phyloP scores from a whole-genome alignment of 2,888 invertebrate genomes.

The Mesorhabditis spiculigera region DNA sequence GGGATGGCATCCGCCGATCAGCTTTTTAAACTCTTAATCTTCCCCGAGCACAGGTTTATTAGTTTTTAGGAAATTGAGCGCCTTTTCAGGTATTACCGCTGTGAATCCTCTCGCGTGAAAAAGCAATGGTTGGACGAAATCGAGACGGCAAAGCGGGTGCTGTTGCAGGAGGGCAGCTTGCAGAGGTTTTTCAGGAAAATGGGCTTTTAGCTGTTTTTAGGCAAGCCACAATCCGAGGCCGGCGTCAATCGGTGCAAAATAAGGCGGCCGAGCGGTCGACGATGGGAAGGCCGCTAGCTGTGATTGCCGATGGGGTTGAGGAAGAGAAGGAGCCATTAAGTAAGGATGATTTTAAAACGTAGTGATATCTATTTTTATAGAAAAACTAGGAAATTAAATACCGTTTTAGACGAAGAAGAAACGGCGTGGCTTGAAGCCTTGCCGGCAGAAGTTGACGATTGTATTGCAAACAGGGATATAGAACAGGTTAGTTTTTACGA shows the following conservation, averaged over 20 bases:
- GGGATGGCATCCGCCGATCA: slow-evolving; percentile 40
- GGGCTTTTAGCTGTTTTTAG: slow-evolving; percentile 15
- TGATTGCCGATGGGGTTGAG: slow-evolving; percentile 2
- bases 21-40: slow-evolving; percentile 50
- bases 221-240: slow-evolving; percentile 54
- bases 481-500: slow-evolving; percentile 26
- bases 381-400: slow-evolving; percentile 11
- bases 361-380: slow-evolving; percentile 5
- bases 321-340: neutral
- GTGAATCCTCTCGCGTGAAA: slow-evolving; percentile 48
- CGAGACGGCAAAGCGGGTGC: slow-evolving; percentile 41
- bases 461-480: slow-evolving; percentile 50
- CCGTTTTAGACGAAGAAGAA: slow-evolving; percentile 31
- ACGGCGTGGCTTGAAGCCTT: slow-evolving; percentile 48
- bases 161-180: slow-evolving; percentile 41
- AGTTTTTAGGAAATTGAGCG: neutral
- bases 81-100: slow-evolving; percentile 32
- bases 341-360: neutral
- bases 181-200: slow-evolving; percentile 29
- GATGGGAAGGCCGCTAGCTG: neutral
- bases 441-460: slow-evolving; percentile 53
- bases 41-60: slow-evolving; percentile 51
- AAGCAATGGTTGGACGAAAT: slow-evolving; percentile 53
- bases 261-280: slow-evolving; percentile 4
- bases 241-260: slow-evolving; percentile 29